Evolutionary conservation across 1,140 invertebrate genomes (phyloP), one percentile per base, ranked within the genome.

Genomic region (Antheraea pernyi): DNA sequence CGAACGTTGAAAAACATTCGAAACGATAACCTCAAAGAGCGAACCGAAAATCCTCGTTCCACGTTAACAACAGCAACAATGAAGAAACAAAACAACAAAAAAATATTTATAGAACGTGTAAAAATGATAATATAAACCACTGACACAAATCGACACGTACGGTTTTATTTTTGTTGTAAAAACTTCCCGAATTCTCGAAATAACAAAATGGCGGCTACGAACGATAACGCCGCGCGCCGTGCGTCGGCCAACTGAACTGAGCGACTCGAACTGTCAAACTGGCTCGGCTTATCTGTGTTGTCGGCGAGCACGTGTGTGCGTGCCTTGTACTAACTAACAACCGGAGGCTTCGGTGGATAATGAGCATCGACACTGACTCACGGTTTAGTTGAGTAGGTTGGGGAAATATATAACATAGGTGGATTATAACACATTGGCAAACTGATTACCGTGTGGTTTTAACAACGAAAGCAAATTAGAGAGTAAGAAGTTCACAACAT

Each of bases 191-290:
- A 78, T 82, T 73, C 75, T 80, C 74, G 46, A 53, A 53, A 53
- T 53, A 81, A 79, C 80, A 85, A 86, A 73, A 84, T 87, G 82
- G 80, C 82, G 82, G 72, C 74, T 68, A 68, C 64, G 73, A 77
- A 69, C 82, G 82, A 80, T 77, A 78, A 77, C 82, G 70, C 84
- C 86, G 82, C 86, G 82, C 86, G 86, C 87, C 86, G 85, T 80
- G 77, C 85, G 79, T 83, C 85, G 85, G 84, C 85, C 81, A 84
- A 91, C 89, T 89, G 89, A 89, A 74, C 79, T 78, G 80, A 75
- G 53, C 73, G 77, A 65, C 77, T 79, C 79, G 79, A 84, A 86
- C 82, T 84, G 83, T 86, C 85, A 89, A 89, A 89, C 87, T 86
- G 78, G 87, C 83, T 88, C 78, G 68, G 64, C 72, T 74, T 75